Evolutionary conservation across 1,140 invertebrate species (phyloP), one percentile per base, ranked within the genome.

Genomic region (Zaprionus gabonicus): DNA sequence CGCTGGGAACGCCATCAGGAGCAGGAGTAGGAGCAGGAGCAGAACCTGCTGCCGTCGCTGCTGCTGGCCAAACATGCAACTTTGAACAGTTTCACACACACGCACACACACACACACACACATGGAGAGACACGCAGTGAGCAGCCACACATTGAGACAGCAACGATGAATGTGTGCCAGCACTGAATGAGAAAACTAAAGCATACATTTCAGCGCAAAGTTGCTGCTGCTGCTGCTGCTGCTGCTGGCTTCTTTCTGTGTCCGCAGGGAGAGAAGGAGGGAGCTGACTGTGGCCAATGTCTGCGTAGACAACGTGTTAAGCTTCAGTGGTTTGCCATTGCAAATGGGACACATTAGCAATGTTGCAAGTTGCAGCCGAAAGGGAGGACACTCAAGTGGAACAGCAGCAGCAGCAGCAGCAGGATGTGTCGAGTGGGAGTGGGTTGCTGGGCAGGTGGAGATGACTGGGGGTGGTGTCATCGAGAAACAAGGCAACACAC

Each of bases 231-330:
- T 20, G n/a, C n/a, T n/a, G n/a, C 5, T 73, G 31, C 38, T 41
- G 59, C 72, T 69, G 44, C 63, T 23, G 23, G 23, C 57, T 57
- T 66, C 57, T 57, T 65, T 71, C 64, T 38, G 20, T 34, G 36
- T 41, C 55, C 49, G 25, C n/a, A 44, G 36, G 46, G 66, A 31
- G 31, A 10, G 58, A 4, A 27, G 27, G 27, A 5, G 67, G 78
- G 65, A 71, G 51, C 56, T 59, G 57, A 55, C 56, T 59, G 57
- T 68, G 74, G 81, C 74, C 74, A 71, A 71, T 76, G 81, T 69
- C 84, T 90, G 81, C 85, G 85, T 85, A 90, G 85, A 88, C 84
- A 88, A 85, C 85, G 84, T 90, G 84, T 90, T 90, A 88, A 88
- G 85, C 84, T 88, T 85, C 79, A 88, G 84, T 88, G 85, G 84